These are phyloP conservation scores for Dromiciops gliroides DNA, from an alignment of 2,113 vertebrate species.

Conservation along the genomic window DNA sequence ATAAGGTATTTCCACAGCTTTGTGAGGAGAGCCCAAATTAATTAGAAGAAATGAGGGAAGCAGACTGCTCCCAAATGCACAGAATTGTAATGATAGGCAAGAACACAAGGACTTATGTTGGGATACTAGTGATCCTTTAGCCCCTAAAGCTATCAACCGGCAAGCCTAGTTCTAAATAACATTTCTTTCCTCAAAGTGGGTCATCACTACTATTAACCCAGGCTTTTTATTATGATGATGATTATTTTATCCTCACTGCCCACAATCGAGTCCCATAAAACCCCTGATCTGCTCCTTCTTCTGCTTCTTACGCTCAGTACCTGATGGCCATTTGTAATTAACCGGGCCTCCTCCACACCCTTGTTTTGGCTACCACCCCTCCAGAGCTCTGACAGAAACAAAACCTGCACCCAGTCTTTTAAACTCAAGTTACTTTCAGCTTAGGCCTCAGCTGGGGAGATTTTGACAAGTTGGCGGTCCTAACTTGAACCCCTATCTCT, in stretches of 20 bases:
- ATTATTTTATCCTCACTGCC: background rate
- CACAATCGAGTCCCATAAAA: background rate
- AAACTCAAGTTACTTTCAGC: conserved; percentile 46
- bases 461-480: conserved; percentile 70
- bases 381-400: too few relatives aligned
- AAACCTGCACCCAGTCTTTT: conserved; percentile 51
- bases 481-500: conserved; percentile 61
- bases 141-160: background rate
- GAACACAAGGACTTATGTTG: background rate
- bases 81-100: background rate
- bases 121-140: background rate
- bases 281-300: background rate
- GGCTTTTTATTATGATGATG: rapidly evolving
- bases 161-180: background rate
- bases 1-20: background rate
- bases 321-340: conserved; percentile 14
- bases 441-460: conserved; percentile 27
- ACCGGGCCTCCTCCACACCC: background rate
- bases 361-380: conserved; percentile 28
- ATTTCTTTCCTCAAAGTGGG: background rate
- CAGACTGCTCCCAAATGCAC: background rate
- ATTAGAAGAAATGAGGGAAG: background rate
- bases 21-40: background rate
- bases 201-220: background rate
- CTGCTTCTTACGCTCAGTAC: background rate